Conservation (phyloP, 1,140 invertebrate species). For the Philotrypesis tridentata region DNA sequence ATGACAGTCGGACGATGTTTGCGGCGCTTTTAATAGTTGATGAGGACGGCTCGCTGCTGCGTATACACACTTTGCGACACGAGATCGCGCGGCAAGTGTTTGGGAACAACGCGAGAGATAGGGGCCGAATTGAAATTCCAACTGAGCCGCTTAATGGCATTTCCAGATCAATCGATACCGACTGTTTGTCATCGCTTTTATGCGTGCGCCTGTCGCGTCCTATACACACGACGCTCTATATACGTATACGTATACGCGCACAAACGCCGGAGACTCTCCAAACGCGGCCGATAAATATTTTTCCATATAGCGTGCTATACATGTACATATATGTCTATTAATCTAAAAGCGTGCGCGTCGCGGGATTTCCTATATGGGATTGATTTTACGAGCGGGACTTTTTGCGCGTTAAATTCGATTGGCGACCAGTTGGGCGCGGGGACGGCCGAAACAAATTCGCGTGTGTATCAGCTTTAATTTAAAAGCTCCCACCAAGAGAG, state of each 20-base stretch:
- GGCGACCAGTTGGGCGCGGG: too few species aligned
- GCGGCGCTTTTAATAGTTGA: neutral
- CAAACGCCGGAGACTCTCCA: too few species aligned
- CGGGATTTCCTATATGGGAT: neutral
- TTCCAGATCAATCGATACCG: neutral
- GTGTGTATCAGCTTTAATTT: conserved; percentile 30
- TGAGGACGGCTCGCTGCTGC: too few species aligned
- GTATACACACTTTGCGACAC: neutral
- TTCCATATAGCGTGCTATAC: too few species aligned
- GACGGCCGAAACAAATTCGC: too few species aligned
- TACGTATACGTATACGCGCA: too few species aligned
- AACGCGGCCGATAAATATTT: too few species aligned
- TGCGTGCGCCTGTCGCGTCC: too few species aligned
- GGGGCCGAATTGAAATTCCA: neutral
- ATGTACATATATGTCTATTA: neutral
- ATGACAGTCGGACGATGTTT: too few species aligned
- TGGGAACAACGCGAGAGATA: neutral
- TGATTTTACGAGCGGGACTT: neutral
- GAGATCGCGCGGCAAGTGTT: neutral
- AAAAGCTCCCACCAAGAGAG: neutral
- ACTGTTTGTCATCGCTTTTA: neutral
- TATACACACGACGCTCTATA: too few species aligned
- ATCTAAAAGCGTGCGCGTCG: too few species aligned
- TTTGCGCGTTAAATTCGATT: neutral
- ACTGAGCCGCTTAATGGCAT: neutral